phyloP scores from a whole-genome alignment of 2,888 invertebrate genomes.

The Alitta virens region DNA sequence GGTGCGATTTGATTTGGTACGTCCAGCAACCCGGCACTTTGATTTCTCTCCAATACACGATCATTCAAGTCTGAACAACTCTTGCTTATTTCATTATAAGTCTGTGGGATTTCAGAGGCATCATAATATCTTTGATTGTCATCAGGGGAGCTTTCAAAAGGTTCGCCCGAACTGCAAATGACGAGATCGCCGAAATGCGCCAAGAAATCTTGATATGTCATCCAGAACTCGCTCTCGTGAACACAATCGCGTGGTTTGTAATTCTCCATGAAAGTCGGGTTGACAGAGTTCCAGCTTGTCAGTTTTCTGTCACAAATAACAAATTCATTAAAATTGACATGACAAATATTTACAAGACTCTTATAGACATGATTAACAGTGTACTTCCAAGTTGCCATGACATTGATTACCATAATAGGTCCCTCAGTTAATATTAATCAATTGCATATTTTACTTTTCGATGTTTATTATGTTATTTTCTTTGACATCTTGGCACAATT shows the following conservation, averaged over 20 bases:
- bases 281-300: conserved; percentile 40
- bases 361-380: too few species aligned
- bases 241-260: conserved; percentile 40
- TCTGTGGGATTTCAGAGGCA: background rate
- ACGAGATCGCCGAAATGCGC: conserved; percentile 48
- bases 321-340: background rate
- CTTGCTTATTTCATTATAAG: background rate
- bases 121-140: conserved; percentile 18
- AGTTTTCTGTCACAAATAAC: conserved; percentile 32
- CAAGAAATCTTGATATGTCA: conserved; percentile 42
- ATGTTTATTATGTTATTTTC: too few species aligned
- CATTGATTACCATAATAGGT: too few species aligned
- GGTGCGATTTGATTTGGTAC: background rate
- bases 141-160: conserved; percentile 37
- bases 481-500: too few species aligned
- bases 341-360: too few species aligned
- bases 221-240: conserved; percentile 48
- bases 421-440: too few species aligned
- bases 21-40: background rate
- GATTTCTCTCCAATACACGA: background rate
- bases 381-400: too few species aligned
- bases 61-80: background rate
- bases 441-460: too few species aligned
- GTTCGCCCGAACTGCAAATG: conserved; percentile 42
- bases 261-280: conserved; percentile 38